Percentiles rank a stretch among this genome's conserved stretches.
Evolutionary conservation across 2,797 vertebrate species (phyloP).

Genomic region (Coreius guichenoti): DNA sequence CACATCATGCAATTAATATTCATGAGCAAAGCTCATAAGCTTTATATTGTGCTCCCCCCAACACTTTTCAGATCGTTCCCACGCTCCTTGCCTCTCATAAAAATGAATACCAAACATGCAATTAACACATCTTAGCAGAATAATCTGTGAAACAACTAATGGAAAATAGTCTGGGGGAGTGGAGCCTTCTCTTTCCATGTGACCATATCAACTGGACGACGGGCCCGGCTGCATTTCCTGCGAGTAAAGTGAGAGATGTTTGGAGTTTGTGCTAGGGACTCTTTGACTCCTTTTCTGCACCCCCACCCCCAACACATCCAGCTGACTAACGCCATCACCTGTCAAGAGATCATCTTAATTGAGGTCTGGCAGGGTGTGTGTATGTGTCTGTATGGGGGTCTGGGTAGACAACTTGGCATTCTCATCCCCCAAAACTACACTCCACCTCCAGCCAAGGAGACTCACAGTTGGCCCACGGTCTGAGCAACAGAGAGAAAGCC

Average conservation of each 20-base stretch:
- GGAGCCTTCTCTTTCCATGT: constrained; percentile 82
- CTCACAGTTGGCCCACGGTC: constrained; percentile 2
- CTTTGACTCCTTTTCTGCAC: constrained; percentile 56
- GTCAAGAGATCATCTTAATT: constrained; percentile 85
- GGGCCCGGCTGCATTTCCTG: constrained; percentile 85
- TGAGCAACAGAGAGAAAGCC: not conserved
- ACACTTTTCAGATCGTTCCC: constrained; percentile 2
- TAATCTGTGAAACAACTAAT: constrained; percentile 38
- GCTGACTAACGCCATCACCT: constrained; percentile 94
- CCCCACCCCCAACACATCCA: constrained; percentile 72
- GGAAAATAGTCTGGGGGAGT: constrained; percentile 61
- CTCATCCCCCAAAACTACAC: constrained; percentile 2
- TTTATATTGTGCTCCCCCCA: not conserved
- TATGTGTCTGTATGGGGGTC: not conserved
- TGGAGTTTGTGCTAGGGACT: constrained; percentile 76
- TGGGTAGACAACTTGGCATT: constrained; percentile 21
- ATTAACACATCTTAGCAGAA: constrained; percentile 46
- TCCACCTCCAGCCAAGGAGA: constrained; percentile 21
- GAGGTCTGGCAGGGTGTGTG: constrained; percentile 73
- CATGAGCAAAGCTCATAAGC: not conserved
- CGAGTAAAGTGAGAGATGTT: constrained; percentile 90
- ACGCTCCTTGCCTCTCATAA: constrained; percentile 17
- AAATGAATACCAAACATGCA: not conserved
- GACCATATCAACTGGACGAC: constrained; percentile 81
- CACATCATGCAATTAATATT: not conserved